These are phyloP conservation scores for Brassicogethes aeneus DNA, from an alignment of 2,888 invertebrate genomes.

Conservation along the genomic window DNA sequence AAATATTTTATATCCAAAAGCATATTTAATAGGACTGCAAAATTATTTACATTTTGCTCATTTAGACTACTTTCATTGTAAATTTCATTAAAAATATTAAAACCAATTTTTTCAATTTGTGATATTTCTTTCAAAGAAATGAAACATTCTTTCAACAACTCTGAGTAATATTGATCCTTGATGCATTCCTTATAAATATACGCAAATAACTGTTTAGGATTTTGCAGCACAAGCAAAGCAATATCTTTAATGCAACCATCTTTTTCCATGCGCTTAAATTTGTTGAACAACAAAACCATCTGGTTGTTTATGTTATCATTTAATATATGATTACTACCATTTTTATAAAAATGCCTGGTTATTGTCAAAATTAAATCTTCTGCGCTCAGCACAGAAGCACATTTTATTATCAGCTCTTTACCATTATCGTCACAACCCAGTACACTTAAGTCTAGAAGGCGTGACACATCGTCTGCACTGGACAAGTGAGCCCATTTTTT, in stretches of 20 bases:
- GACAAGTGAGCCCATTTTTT: conserved; percentile 28
- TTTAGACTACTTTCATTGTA: conserved; percentile 17
- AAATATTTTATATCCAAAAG: conserved; percentile 22
- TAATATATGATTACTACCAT: conserved; percentile 22
- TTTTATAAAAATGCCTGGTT: conserved; percentile 25
- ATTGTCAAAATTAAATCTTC: conserved; percentile 21
- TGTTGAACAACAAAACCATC: conserved; percentile 27
- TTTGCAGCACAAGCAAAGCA: conserved; percentile 29
- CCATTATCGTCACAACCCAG: conserved; percentile 17
- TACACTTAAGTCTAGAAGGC: conserved; percentile 22
- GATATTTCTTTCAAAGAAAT: conserved; percentile 18
- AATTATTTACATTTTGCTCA: conserved; percentile 22
- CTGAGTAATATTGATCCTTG: conserved; percentile 23
- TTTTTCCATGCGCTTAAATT: conserved; percentile 17
- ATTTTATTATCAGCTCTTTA: conserved; percentile 27
- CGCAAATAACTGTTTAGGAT: conserved; percentile 24
- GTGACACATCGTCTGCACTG: conserved; percentile 24
- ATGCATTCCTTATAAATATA: conserved; percentile 28
- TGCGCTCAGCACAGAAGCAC: conserved; percentile 24
- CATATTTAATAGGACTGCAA: conserved; percentile 23
- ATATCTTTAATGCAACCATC: conserved; percentile 23
- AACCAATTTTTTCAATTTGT: conserved; percentile 23
- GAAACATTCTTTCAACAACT: conserved; percentile 19
- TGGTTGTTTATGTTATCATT: conserved; percentile 20
- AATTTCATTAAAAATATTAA: conserved; percentile 20